Conservation (phyloP, 1,140 invertebrate species). For the Choristoneura fumiferana region DNA sequence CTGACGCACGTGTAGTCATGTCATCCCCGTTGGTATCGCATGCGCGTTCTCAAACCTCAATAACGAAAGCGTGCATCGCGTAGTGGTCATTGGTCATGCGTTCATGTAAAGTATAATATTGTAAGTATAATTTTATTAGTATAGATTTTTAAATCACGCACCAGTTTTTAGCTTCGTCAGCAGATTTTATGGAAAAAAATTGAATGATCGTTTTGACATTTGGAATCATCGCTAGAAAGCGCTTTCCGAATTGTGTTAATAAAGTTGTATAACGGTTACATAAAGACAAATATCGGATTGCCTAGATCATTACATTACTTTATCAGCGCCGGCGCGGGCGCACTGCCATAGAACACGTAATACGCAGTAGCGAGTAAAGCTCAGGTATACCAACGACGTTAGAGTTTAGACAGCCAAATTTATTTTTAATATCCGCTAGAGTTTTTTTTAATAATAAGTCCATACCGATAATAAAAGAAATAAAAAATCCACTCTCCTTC, state of each 20-base stretch:
- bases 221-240: slow-evolving; percentile 2
- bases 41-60: background rate
- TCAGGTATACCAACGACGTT: too few species aligned
- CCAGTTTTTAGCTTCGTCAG: background rate
- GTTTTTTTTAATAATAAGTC: too few species aligned
- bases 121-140: background rate
- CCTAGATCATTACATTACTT: slow-evolving; percentile 16
- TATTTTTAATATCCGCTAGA: too few species aligned
- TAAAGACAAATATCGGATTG: slow-evolving; percentile 13
- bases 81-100: background rate
- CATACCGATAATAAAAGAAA: too few species aligned
- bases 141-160: background rate
- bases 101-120: background rate
- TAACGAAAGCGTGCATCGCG: background rate
- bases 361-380: too few species aligned
- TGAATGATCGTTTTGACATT: background rate
- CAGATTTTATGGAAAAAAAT: background rate
- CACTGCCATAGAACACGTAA: background rate
- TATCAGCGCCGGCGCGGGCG: background rate
- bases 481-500: too few species aligned
- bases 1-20: background rate
- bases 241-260: background rate
- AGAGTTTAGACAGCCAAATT: too few species aligned
- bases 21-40: background rate
- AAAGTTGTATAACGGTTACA: slow-evolving; percentile 16